Conservation (phyloP, 2,888 invertebrate species). For the Pardosa pseudoannulata region DNA sequence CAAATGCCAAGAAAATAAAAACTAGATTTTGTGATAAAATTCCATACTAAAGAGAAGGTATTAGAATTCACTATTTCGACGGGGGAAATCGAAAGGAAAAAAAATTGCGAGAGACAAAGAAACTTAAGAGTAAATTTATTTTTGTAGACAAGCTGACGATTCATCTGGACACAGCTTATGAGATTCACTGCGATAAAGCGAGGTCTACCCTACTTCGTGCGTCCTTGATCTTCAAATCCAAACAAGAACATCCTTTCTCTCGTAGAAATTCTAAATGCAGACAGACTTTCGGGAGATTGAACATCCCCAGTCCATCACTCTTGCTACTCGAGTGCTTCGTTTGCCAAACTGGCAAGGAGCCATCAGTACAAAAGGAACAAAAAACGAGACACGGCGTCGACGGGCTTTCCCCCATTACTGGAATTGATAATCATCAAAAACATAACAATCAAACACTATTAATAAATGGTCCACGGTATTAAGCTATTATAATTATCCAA, state of each 20-base stretch:
- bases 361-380: neutral
- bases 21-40: too few relatives aligned
- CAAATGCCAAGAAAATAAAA: too few relatives aligned
- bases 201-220: neutral
- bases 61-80: too few relatives aligned
- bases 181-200: too few relatives aligned
- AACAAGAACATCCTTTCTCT: neutral
- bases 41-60: too few relatives aligned
- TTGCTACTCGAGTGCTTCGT: neutral
- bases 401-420: neutral
- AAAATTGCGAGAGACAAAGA: too few relatives aligned
- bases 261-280: neutral
- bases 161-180: too few relatives aligned
- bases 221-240: conserved; percentile 15
- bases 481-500: neutral
- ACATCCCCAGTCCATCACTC: neutral
- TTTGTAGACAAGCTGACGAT: too few relatives aligned
- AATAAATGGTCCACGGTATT: neutral
- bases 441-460: too few relatives aligned
- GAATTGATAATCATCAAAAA: neutral
- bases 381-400: neutral
- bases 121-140: too few relatives aligned
- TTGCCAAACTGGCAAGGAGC: neutral
- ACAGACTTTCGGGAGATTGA: neutral
- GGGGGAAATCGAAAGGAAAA: too few relatives aligned